Evolutionary conservation across 1,140 invertebrate species (phyloP).

Genomic region (Manduca sexta): DNA sequence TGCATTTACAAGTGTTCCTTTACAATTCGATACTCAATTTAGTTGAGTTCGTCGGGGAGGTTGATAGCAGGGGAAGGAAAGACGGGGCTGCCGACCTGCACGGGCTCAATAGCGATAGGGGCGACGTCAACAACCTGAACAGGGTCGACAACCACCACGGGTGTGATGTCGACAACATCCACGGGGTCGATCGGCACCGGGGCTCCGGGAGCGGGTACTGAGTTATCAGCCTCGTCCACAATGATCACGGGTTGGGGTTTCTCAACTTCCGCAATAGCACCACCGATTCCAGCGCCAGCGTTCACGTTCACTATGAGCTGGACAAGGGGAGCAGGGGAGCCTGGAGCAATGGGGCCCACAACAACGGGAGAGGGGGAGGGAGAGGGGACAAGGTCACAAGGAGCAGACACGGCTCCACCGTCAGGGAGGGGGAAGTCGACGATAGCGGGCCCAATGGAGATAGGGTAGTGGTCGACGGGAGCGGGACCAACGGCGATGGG

Average conservation of each 20-base stretch:
- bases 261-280: background rate
- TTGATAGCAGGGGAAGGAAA: conserved; percentile 14
- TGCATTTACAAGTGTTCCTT: too few relatives aligned
- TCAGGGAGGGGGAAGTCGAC: conserved; percentile 8
- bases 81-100: conserved; percentile 25
- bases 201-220: background rate
- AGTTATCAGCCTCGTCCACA: background rate
- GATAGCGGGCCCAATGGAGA: conserved; percentile 16
- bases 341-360: conserved; percentile 1
- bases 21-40: background rate
- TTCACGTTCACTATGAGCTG: conserved; percentile 15
- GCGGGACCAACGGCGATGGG: conserved; percentile 20
- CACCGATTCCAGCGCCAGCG: background rate
- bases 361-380: conserved; percentile 12
- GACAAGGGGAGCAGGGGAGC: conserved; percentile 5
- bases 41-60: conserved; percentile 12
- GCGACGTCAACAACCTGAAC: conserved; percentile 10
- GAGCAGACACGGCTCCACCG: conserved; percentile 1
- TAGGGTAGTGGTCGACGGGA: conserved; percentile 31
- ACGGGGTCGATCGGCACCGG: conserved; percentile 3
- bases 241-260: background rate
- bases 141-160: conserved; percentile 9
- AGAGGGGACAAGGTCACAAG: background rate
- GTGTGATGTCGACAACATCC: background rate
- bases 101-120: conserved; percentile 15